A percentile compares a stretch with the other conserved stretches of the same genome.
These are phyloP conservation scores for Gambusia affinis DNA, from an alignment of 2,113 vertebrate genomes.

Conservation along the genomic window DNA sequence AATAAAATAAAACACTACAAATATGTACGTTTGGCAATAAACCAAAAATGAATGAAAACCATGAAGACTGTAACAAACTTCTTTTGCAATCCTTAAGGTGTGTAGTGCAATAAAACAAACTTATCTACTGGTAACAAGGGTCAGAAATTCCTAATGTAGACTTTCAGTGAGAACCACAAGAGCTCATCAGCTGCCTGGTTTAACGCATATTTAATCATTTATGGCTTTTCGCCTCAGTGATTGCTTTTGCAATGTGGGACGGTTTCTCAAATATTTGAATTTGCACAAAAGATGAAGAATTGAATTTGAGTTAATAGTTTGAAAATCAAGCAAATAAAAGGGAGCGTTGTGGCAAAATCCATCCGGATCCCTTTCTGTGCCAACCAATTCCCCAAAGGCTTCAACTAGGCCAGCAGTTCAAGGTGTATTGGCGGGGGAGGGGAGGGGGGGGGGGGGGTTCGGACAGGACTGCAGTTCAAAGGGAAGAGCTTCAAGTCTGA, in stretches of 20 bases:
- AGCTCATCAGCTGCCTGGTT: not conserved
- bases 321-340: not conserved
- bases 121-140: not conserved
- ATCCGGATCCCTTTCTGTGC: not conserved
- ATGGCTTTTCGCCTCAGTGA: not conserved
- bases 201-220: not conserved
- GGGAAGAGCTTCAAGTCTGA: too few relatives aligned
- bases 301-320: not conserved
- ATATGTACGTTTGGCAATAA: too few relatives aligned
- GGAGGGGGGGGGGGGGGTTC: too few relatives aligned
- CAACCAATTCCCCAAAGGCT: not conserved
- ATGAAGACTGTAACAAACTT: too few relatives aligned
- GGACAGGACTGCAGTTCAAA: too few relatives aligned
- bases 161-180: not conserved
- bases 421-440: too few relatives aligned
- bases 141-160: not conserved
- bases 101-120: too few relatives aligned
- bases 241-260: not conserved
- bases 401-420: too few relatives aligned
- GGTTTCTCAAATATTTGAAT: not conserved
- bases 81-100: too few relatives aligned
- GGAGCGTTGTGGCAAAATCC: not conserved
- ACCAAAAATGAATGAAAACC: too few relatives aligned
- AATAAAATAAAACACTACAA: too few relatives aligned
- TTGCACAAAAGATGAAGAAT: not conserved